phyloP scores from a whole-genome alignment of 2,797 vertebrate genomes.

The Dendrocincla tyrannina region DNA sequence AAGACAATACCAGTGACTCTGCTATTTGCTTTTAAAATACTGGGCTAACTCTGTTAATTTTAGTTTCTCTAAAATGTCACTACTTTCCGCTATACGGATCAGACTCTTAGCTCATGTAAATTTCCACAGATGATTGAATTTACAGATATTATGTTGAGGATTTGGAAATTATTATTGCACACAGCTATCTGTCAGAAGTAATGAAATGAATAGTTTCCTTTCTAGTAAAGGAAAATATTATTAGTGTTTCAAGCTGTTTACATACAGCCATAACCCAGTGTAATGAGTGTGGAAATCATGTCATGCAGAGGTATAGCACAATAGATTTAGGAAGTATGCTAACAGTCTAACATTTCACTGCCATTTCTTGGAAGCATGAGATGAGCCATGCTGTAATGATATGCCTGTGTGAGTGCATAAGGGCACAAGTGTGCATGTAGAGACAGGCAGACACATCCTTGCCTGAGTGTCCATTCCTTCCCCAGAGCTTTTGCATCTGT shows the following conservation, averaged over 20 bases:
- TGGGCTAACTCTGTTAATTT: background rate
- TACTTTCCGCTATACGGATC: background rate
- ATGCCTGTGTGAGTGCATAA: background rate
- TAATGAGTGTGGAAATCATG: background rate
- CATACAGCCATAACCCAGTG: background rate
- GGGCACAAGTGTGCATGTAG: background rate
- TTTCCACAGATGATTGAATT: background rate
- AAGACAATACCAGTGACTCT: background rate
- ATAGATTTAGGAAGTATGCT: background rate
- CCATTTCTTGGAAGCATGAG: background rate
- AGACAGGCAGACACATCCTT: background rate
- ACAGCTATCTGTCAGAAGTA: background rate
- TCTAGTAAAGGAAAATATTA: background rate
- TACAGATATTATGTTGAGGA: background rate
- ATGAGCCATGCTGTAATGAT: background rate
- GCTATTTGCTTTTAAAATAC: background rate
- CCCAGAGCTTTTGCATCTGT: background rate
- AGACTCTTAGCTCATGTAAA: background rate
- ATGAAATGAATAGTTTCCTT: background rate
- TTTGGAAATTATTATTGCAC: background rate
- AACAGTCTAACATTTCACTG: background rate
- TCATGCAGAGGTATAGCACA: background rate
- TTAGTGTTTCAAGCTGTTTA: background rate
- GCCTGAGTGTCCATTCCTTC: background rate
- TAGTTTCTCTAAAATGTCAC: background rate